Percentiles rank a stretch among this genome's conserved stretches.
Conservation (phyloP, 2,113 vertebrate genomes). For the Antechinus flavipes region DNA sequence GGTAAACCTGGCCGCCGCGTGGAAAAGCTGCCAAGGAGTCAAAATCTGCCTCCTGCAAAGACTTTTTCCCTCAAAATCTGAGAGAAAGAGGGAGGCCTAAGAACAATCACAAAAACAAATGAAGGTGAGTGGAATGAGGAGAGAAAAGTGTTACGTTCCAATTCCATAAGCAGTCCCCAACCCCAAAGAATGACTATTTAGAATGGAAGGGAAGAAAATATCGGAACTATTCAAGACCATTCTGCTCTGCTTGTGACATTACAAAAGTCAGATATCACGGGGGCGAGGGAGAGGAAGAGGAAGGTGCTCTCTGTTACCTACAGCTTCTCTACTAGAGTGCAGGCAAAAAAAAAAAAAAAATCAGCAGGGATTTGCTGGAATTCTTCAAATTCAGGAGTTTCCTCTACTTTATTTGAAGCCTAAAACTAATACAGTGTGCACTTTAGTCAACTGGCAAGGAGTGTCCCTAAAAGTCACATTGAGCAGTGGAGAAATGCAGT, state of each 20-base stretch:
- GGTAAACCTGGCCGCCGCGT: accelerated
- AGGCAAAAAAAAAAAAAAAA: not conserved
- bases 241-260: not conserved
- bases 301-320: not conserved
- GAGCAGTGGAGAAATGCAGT: conserved; percentile 18
- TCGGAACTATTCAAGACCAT: not conserved
- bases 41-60: conserved; percentile 31
- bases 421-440: not conserved
- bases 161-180: not conserved
- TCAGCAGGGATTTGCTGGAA: not conserved
- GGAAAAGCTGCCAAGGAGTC: conserved; percentile 42
- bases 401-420: conserved; percentile 7
- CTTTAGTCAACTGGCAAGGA: conserved; percentile 26
- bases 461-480: conserved; percentile 41
- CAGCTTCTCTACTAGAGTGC: not conserved
- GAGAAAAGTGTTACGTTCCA: accelerated
- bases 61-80: not conserved
- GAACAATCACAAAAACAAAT: conserved; percentile 52
- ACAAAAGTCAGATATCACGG: not conserved
- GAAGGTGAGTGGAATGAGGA: conserved; percentile 54
- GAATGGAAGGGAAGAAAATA: not conserved
- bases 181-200: not conserved
- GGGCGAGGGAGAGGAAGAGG: not conserved
- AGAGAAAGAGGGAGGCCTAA: not conserved
- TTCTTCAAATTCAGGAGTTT: not conserved